Base-by-base conservation (phyloP, 2,113 vertebrate genomes). In the Alethe castanea region DNA sequence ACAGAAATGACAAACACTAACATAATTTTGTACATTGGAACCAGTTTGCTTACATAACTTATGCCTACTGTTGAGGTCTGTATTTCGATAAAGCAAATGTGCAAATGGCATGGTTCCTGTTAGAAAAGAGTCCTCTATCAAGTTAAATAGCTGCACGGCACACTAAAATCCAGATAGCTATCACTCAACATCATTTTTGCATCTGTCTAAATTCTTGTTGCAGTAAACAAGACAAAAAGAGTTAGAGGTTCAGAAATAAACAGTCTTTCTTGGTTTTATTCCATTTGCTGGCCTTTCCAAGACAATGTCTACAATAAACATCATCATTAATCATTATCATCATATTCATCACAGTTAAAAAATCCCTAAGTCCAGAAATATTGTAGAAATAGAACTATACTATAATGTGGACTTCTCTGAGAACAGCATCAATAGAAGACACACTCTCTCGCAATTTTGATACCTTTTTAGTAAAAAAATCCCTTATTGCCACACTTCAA, bases 11-110 rank as follows among this genome's bases (percentile, higher is more conserved):
- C 45, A 86, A 53, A 11, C 22, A 56, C 8, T 76, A 1, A 26
- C 17, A n/a, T 57, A 38, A 45, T 88, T 88, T 70, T 40, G 36
- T 77, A n/a, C 28, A 12, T 24, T 80, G 40, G 19, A 91, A 65
- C 10, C 26, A 35, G 64, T 86, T 91, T 81, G 36, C 36, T 88
- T 65, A 57, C 8, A 54, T 57, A 67, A 80, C 15, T 28, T 60
- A 44, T 77, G 36, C 64, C 48, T 72, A 8, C 28, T 47, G 9
- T 35, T 90, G 57, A 76, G 8, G 24, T 67, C 47, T 64, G 28
- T n/a, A 65, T 88, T 78, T 88, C 61, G 76, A 65, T 71, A 83
- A 88, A 92, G 36, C 45, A 80, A 90, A 95, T 33, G 42, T 72
- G 42, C 25, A 90, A 61, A 72, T 86, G 26, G 20, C 47, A 56